Evolutionary conservation across 2,888 invertebrate species (phyloP), one percentile per base, ranked within the genome.

Genomic region (Drosophila kokeensis): DNA sequence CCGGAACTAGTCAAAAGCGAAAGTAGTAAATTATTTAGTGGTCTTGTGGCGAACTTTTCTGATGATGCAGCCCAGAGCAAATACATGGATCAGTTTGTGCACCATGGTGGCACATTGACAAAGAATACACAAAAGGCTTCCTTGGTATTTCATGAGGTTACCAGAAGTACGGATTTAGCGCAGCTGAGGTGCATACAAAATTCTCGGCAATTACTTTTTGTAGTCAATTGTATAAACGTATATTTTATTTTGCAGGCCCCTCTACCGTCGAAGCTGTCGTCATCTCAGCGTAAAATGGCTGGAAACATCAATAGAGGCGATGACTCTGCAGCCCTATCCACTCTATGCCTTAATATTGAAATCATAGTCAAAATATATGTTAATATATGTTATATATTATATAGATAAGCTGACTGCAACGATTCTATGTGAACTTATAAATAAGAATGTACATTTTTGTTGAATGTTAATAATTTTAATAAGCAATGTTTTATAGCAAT

Each of bases 251-350:
- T 87, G 18, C 57, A 92, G 93, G 65, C 15, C 76, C 38, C 83
- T 76, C 34, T 93, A 90, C 76, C 83, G 81, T 29, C 81, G 71
- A 15, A 78, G 79, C 32, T 90, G 92, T 65, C 90, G 90, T 11
- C 93, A 93, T 76, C 73, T 93, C 27, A 83, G 67, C 49, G 69
- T 87, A 1, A 77, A 84, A 49, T 93, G 93, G 93, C 63, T 93
- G 48, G 60, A 81, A n/a, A 87, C 90, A 53, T 91, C 90, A 7
- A 57, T 92, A 4, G 57, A 76, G 7, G 70, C 79, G 18, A 79
- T 85, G 13, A 66, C 70, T 18, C 68, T 83, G 4, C 79, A 83
- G 66, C 80, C 86, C 0, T 92, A 86, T 77, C 90, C 92, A 27
- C 70, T 89, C 4, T 90, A 91, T 66, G 92, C 93, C 2, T 66